Conservation (phyloP, 2,888 invertebrate species). For the Catocala sponsa region DNA sequence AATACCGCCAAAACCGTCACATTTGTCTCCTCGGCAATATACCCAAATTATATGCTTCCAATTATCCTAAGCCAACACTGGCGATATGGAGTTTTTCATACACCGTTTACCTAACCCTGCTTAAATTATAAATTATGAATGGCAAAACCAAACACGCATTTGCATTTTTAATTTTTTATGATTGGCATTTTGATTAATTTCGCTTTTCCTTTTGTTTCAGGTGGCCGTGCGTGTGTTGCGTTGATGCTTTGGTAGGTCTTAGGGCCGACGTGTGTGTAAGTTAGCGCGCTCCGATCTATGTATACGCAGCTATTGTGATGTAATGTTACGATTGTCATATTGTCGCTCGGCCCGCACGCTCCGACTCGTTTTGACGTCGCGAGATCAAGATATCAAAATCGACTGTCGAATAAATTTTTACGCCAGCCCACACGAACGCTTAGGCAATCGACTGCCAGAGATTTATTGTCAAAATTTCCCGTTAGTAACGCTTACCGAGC, state of each 20-base stretch:
- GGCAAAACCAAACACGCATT: constrained; percentile 50
- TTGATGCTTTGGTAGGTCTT: constrained; percentile 80
- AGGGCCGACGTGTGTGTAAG: constrained; percentile 50
- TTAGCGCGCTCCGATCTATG: constrained; percentile 64
- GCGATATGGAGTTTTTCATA: constrained; percentile 43
- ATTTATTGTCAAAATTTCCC: constrained; percentile 87
- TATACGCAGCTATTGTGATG: constrained; percentile 41
- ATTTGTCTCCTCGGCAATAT: constrained; percentile 44
- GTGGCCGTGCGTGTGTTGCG: constrained; percentile 80
- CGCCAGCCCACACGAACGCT: constrained; percentile 84
- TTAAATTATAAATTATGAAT: constrained; percentile 46
- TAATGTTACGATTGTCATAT: constrained; percentile 52
- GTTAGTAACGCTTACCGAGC: constrained; percentile 87
- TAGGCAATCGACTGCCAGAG: constrained; percentile 86
- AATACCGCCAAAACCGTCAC: constrained; percentile 42
- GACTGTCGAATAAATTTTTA: constrained; percentile 83
- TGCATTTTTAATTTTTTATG: constrained; percentile 69
- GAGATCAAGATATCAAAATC: constrained; percentile 85
- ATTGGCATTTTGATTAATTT: constrained; percentile 88
- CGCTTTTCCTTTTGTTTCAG: constrained; percentile 88
- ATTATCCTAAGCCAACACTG: constrained; percentile 52
- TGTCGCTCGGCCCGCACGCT: constrained; percentile 59
- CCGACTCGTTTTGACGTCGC: constrained; percentile 67
- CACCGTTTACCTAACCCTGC: constrained; percentile 45
- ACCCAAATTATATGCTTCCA: constrained; percentile 43